Percentiles rank a stretch among this genome's conserved stretches.
Evolutionary conservation across 2,113 vertebrate species (phyloP).

Genomic region (Notiomystis cincta): DNA sequence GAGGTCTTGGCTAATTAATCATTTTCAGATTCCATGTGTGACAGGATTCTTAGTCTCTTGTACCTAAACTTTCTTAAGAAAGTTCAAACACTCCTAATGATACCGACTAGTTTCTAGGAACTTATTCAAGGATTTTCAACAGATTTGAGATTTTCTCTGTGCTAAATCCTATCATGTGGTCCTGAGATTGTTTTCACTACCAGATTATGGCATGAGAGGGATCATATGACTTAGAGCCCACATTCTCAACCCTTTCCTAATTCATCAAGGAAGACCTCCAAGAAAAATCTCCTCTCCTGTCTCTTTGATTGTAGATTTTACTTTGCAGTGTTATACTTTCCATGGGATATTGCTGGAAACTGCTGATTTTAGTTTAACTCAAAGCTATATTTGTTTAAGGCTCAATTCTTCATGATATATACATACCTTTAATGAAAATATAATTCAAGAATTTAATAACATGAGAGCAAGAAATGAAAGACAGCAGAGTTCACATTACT

Average conservation of each 20-base stretch:
- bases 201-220: neutral
- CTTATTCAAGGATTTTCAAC: neutral
- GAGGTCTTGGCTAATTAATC: neutral
- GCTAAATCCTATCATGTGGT: slow-evolving; percentile 24
- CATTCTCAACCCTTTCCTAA: neutral
- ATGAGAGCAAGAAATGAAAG: neutral
- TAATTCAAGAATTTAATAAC: neutral
- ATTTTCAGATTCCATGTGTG: neutral
- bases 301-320: neutral
- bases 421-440: neutral
- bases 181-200: neutral
- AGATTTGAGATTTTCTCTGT: slow-evolving; percentile 13
- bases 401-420: neutral
- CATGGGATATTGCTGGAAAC: neutral
- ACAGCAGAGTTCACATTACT: neutral
- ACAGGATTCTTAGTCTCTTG: neutral
- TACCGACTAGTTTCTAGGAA: neutral
- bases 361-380: neutral
- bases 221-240: neutral
- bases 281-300: neutral
- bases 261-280: neutral
- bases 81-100: neutral
- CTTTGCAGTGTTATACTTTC: neutral
- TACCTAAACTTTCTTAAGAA: neutral
- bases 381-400: neutral